These are phyloP conservation scores for Poecilia velifera DNA, from an alignment of 2,797 vertebrate species.

Conservation along the genomic window DNA sequence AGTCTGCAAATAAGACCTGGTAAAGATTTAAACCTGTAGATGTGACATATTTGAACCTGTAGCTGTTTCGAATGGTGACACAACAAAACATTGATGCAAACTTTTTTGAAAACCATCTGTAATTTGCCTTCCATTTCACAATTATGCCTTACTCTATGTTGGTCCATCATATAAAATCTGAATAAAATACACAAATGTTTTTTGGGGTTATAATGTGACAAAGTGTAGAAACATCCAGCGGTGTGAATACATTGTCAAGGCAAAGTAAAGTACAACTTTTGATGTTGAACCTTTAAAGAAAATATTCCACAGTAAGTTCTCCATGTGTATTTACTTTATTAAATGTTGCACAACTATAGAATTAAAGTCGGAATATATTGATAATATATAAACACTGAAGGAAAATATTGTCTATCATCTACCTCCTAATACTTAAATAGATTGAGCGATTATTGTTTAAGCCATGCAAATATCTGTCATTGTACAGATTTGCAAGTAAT, in stretches of 20 bases:
- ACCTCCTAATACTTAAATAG: background rate
- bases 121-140: background rate
- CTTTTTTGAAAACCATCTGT: background rate
- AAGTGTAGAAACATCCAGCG: background rate
- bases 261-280: background rate
- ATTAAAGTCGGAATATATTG: background rate
- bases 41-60: background rate
- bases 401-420: background rate
- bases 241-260: background rate
- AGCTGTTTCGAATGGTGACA: background rate
- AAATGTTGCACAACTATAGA: background rate
- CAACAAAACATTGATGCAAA: background rate
- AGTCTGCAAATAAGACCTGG: background rate
- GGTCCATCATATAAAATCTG: background rate
- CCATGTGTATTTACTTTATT: background rate
- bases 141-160: background rate
- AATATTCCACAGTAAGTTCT: background rate
- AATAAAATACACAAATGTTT: background rate
- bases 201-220: background rate
- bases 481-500: background rate
- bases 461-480: background rate
- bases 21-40: background rate
- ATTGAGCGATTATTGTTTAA: background rate
- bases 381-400: background rate
- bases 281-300: background rate